A percentile compares a stretch with the other conserved stretches of the same genome.
Evolutionary conservation across 1,140 invertebrate species (phyloP).

Genomic region (Choristoneura fumiferana): DNA sequence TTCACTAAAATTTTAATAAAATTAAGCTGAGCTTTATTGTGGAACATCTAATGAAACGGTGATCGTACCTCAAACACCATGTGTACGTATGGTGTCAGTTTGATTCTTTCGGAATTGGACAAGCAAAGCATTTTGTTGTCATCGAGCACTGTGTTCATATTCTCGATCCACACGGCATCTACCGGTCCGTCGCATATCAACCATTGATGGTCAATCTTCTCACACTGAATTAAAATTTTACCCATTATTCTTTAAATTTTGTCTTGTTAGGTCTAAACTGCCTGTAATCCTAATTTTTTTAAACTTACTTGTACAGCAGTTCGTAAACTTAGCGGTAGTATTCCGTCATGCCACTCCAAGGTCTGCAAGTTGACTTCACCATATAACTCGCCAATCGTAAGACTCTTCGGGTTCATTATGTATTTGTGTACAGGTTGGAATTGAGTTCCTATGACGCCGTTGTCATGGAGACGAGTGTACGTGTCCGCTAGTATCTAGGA

Average conservation of each 20-base stretch:
- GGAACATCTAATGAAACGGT: too few relatives aligned
- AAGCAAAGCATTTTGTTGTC: slow-evolving; percentile 96
- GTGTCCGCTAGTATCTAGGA: slow-evolving; percentile 83
- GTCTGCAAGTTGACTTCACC: slow-evolving; percentile 91
- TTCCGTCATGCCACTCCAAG: slow-evolving; percentile 93
- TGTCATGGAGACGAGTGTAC: slow-evolving; percentile 80
- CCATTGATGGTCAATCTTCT: slow-evolving; percentile 85
- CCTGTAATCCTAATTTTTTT: too few relatives aligned
- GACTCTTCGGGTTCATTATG: slow-evolving; percentile 92
- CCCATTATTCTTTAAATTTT: too few relatives aligned
- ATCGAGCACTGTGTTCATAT: slow-evolving; percentile 95
- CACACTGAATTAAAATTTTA: slow-evolving; percentile 56
- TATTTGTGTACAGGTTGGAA: slow-evolving; percentile 84
- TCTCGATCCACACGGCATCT: slow-evolving; percentile 97
- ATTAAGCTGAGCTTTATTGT: too few relatives aligned
- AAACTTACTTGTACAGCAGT: slow-evolving; percentile 83
- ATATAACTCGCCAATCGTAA: slow-evolving; percentile 93
- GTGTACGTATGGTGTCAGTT: slow-evolving; percentile 88
- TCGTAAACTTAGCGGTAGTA: slow-evolving; percentile 86
- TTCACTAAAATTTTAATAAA: too few relatives aligned
- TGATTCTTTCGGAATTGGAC: slow-evolving; percentile 93
- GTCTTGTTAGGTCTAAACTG: too few relatives aligned
- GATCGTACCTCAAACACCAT: slow-evolving; percentile 90
- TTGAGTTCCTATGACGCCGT: slow-evolving; percentile 77
- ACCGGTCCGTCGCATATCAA: slow-evolving; percentile 94